Evolutionary conservation across 1,140 invertebrate genomes (phyloP).

Genomic region (Drosophila navojoa): DNA sequence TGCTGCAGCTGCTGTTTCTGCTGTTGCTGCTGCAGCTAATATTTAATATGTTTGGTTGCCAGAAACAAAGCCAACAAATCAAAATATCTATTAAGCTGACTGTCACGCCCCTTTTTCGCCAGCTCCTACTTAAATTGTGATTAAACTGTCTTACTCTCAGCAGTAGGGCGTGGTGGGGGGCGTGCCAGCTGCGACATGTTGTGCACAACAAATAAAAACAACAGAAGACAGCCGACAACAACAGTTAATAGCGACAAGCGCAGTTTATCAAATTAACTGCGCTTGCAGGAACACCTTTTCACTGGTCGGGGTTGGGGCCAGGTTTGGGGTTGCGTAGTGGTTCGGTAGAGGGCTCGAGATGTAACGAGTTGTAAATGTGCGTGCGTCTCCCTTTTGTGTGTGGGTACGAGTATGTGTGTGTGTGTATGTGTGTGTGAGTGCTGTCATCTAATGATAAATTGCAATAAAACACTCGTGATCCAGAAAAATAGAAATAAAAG

Average conservation of each 20-base stretch:
- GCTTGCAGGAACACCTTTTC: slow-evolving; percentile 48
- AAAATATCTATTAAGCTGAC: slow-evolving; percentile 8
- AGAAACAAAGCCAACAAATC: slow-evolving; percentile 7
- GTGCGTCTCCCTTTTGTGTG: slow-evolving; percentile 17
- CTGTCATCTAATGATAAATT: slow-evolving; percentile 77
- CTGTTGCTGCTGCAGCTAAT: neutral
- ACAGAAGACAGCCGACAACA: slow-evolving; percentile 49
- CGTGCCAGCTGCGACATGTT: slow-evolving; percentile 61
- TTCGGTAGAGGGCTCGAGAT: slow-evolving; percentile 23
- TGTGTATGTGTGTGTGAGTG: slow-evolving; percentile 43
- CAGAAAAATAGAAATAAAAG: slow-evolving; percentile 43
- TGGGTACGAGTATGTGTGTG: neutral
- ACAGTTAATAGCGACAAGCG: slow-evolving; percentile 71
- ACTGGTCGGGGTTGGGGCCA: neutral
- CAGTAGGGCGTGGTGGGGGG: slow-evolving; percentile 1
- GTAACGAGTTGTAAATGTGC: slow-evolving; percentile 70
- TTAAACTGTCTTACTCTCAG: slow-evolving; percentile 46
- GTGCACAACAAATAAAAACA: slow-evolving; percentile 55
- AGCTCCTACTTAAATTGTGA: slow-evolving; percentile 56
- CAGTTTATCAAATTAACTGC: slow-evolving; percentile 77
- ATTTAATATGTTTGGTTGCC: slow-evolving; percentile 3
- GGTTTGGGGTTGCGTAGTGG: slow-evolving; percentile 1
- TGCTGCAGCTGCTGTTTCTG: neutral
- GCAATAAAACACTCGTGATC: slow-evolving; percentile 79
- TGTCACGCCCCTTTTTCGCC: neutral